Percentiles rank a stretch among this genome's conserved stretches.
Evolutionary conservation across 1,140 invertebrate genomes (phyloP).

Genomic region (Heterodera schachtii): DNA sequence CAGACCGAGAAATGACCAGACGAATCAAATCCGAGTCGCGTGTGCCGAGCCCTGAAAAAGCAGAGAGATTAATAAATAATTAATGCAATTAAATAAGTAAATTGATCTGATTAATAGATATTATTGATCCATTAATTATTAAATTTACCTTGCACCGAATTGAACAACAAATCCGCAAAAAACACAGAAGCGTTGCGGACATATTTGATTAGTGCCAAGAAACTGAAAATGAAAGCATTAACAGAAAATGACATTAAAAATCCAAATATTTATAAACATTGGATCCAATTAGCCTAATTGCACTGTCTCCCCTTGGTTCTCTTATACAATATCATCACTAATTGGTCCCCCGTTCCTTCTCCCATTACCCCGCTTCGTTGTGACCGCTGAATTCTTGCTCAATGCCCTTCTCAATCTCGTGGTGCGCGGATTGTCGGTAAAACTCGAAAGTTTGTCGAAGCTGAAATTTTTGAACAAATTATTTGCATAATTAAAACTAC

Average conservation of each 20-base stretch:
- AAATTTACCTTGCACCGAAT: slow-evolving; percentile 74
- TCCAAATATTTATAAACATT: too few relatives aligned
- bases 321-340: too few relatives aligned
- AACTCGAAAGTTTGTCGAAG: slow-evolving; percentile 78
- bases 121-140: too few relatives aligned
- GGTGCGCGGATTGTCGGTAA: slow-evolving; percentile 72
- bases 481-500: too few relatives aligned
- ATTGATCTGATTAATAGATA: too few relatives aligned
- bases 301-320: too few relatives aligned
- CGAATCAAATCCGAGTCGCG: slow-evolving; percentile 68
- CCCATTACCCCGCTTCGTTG: slow-evolving; percentile 74
- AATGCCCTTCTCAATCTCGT: slow-evolving; percentile 82
- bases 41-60: slow-evolving; percentile 61
- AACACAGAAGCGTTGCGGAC: slow-evolving; percentile 86
- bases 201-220: slow-evolving; percentile 74
- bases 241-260: too few relatives aligned
- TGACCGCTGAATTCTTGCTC: slow-evolving; percentile 84
- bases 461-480: slow-evolving; percentile 61
- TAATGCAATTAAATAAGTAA: too few relatives aligned
- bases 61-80: too few relatives aligned
- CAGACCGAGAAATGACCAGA: too few relatives aligned
- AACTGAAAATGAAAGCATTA: not conserved
- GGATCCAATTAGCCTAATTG: too few relatives aligned
- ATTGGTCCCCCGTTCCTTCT: too few relatives aligned
- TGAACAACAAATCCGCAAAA: slow-evolving; percentile 85